These are phyloP conservation scores for Stegana nigrithorax DNA, from an alignment of 2,888 invertebrate genomes.

Conservation along the genomic window DNA sequence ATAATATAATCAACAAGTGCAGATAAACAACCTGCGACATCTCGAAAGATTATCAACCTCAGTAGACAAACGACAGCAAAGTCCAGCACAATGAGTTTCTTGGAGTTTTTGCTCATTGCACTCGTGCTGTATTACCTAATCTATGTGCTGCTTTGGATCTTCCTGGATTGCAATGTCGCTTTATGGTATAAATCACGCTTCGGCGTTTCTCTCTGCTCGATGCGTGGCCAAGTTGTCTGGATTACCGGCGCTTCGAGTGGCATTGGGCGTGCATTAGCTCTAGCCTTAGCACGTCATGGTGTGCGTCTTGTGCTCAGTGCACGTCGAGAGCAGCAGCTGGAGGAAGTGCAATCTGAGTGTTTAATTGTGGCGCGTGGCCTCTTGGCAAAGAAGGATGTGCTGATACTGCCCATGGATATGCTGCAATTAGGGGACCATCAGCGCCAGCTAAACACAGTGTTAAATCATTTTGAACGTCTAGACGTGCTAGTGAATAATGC, in stretches of 20 bases:
- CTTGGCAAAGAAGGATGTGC: conserved; percentile 73
- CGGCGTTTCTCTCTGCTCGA: conserved; percentile 71
- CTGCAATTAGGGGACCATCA: conserved; percentile 73
- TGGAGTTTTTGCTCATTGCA: conserved; percentile 59
- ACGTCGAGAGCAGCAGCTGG: conserved; percentile 73
- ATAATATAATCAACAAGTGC: no score
- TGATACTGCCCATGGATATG: conserved; percentile 79
- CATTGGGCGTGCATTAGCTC: conserved; percentile 81
- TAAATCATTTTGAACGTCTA: conserved; percentile 77
- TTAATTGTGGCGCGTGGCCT: conserved; percentile 66
- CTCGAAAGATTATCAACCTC: no score
- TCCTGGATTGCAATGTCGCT: conserved; percentile 74
- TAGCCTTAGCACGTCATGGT: conserved; percentile 75
- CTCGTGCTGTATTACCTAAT: conserved; percentile 70
- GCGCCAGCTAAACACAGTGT: conserved; percentile 72
- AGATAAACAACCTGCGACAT: no score
- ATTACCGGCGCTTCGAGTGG: conserved; percentile 88
- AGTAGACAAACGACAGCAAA: no score
- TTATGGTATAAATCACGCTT: conserved; percentile 73
- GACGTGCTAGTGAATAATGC: conserved; percentile 86
- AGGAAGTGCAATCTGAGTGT: conserved; percentile 76
- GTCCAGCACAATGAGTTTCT: conserved; percentile 57
- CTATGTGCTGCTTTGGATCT: conserved; percentile 70
- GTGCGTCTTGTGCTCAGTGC: conserved; percentile 78
- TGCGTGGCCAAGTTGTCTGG: conserved; percentile 81